These are phyloP conservation scores for Aleiodes alternator DNA, from an alignment of 2,888 invertebrate species.

Conservation along the genomic window DNA sequence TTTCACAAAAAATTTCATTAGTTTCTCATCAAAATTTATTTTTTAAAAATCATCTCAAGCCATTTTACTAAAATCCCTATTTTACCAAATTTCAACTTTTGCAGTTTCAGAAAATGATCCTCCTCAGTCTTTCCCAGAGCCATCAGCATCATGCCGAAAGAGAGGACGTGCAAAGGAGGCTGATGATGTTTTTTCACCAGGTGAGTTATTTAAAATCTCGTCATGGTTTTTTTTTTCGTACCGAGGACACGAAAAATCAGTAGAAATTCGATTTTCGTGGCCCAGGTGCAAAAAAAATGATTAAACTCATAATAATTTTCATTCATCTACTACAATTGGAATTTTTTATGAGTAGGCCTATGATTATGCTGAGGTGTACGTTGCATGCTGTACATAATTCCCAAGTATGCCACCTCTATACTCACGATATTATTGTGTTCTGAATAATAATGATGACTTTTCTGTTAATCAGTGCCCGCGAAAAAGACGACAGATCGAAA, in stretches of 20 bases:
- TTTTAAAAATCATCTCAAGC: too few species aligned
- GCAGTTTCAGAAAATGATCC: conserved; percentile 43
- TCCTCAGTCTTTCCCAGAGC: conserved; percentile 59
- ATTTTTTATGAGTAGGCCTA: background rate
- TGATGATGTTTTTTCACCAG: conserved; percentile 64
- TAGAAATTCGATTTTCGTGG: too few species aligned
- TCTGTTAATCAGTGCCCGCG: conserved; percentile 61
- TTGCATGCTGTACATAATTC: too few species aligned
- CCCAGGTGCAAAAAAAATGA: too few species aligned
- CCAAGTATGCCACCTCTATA: background rate
- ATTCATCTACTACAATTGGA: background rate
- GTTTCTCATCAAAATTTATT: too few species aligned
- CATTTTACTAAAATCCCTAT: too few species aligned
- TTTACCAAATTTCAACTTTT: too few species aligned
- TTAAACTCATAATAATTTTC: background rate
- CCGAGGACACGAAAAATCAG: too few species aligned
- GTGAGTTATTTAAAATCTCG: conserved; percentile 58
- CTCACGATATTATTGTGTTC: background rate
- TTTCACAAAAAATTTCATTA: conserved; percentile 10
- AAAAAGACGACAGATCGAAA: conserved; percentile 62
- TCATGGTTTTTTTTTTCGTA: too few species aligned
- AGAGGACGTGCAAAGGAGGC: conserved; percentile 65
- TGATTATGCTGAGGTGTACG: too few species aligned
- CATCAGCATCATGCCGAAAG: conserved; percentile 64
- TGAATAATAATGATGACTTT: conserved; percentile 17